Percentiles rank a stretch among this genome's conserved stretches.
These are phyloP conservation scores for Reticulitermes speratus DNA, from an alignment of 1,140 invertebrate species.

Conservation along the genomic window DNA sequence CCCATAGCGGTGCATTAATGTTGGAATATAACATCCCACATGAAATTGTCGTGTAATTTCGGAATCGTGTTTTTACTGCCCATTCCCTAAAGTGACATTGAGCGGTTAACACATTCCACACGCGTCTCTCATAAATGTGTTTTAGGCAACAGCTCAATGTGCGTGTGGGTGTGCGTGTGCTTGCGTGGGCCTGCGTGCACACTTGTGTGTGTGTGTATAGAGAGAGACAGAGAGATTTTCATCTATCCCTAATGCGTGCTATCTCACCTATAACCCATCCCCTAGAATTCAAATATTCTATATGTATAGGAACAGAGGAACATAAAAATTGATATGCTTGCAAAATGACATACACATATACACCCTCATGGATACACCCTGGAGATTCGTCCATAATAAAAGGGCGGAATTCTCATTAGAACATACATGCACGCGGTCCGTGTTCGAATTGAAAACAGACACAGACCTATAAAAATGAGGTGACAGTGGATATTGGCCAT, in stretches of 20 bases:
- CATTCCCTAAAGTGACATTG: background rate
- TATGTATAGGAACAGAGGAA: background rate
- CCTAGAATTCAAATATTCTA: background rate
- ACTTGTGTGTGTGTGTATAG: too few relatives aligned
- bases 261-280: background rate
- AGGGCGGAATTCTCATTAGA: conserved; percentile 6
- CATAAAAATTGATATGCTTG: background rate
- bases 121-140: background rate
- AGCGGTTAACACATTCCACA: background rate
- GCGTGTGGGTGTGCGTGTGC: too few relatives aligned
- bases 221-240: background rate
- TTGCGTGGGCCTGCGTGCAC: too few relatives aligned
- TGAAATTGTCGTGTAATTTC: background rate
- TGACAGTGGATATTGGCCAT: background rate
- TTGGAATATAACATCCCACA: background rate
- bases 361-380: background rate
- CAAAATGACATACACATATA: conserved; percentile 3
- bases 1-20: background rate
- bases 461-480: background rate
- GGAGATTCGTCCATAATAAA: conserved; percentile 16
- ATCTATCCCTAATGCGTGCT: conserved; percentile 6
- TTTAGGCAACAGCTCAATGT: background rate
- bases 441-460: conserved; percentile 12
- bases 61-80: background rate
- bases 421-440: background rate